These are phyloP conservation scores for Sarcophilus harrisii DNA, from an alignment of 2,797 vertebrate genomes.

Conservation along the genomic window DNA sequence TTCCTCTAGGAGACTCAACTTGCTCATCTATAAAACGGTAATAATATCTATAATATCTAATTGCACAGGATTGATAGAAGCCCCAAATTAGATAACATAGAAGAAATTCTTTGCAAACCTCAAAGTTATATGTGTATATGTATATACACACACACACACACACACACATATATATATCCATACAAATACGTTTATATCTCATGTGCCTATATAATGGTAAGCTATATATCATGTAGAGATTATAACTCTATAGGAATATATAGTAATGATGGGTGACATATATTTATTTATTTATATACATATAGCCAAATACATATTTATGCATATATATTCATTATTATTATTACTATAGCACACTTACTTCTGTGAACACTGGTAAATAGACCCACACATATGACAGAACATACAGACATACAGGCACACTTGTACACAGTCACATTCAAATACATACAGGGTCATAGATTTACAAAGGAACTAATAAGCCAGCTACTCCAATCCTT, in stretches of 20 bases:
- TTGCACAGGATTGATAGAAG: background rate
- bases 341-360: background rate
- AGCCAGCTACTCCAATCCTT: background rate
- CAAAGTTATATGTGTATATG: background rate
- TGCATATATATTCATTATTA: background rate
- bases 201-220: background rate
- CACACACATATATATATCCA: background rate
- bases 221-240: background rate
- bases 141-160: background rate
- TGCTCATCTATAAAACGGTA: background rate
- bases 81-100: background rate
- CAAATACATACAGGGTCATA: too few species aligned
- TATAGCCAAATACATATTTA: background rate
- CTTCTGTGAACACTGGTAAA: rapidly evolving
- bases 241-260: background rate
- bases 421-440: background rate
- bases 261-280: background rate
- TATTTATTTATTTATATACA: background rate
- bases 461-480: background rate
- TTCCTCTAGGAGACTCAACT: background rate
- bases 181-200: background rate
- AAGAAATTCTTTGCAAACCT: background rate
- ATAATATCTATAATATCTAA: background rate
- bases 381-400: background rate
- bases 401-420: too few species aligned